Evolutionary conservation across 2,797 vertebrate species (phyloP).

Genomic region (Pangasius mekongensis): DNA sequence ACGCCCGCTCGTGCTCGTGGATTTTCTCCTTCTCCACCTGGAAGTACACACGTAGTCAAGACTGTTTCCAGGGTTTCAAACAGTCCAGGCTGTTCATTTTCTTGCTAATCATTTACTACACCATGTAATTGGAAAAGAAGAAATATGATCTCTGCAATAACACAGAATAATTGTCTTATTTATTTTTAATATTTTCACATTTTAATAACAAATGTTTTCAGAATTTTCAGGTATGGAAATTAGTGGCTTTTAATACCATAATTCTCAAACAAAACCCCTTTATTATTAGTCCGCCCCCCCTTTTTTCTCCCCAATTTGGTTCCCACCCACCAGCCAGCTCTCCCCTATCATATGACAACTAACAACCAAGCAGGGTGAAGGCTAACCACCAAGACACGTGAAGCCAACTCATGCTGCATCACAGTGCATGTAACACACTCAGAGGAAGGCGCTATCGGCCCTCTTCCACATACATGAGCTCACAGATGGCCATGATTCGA

Average conservation of each 20-base stretch:
- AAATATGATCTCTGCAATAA: background rate
- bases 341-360: background rate
- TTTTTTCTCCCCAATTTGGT: too few relatives aligned
- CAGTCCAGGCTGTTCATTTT: background rate
- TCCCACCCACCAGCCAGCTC: background rate
- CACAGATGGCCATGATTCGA: background rate
- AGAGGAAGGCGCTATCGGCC: background rate
- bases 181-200: background rate
- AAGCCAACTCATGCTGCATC: background rate
- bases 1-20: constrained; percentile 85
- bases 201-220: background rate
- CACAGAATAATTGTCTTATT: background rate
- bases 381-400: background rate
- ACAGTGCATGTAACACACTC: background rate
- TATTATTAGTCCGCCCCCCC: background rate
- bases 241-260: background rate
- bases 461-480: background rate
- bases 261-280: background rate
- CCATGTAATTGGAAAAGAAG: background rate
- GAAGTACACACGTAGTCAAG: background rate
- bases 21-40: constrained; percentile 91
- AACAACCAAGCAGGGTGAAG: background rate
- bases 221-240: background rate
- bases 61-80: background rate
- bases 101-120: background rate